phyloP scores from a whole-genome alignment of 2,888 invertebrate species.

The Trissonchulus latispiculum region DNA sequence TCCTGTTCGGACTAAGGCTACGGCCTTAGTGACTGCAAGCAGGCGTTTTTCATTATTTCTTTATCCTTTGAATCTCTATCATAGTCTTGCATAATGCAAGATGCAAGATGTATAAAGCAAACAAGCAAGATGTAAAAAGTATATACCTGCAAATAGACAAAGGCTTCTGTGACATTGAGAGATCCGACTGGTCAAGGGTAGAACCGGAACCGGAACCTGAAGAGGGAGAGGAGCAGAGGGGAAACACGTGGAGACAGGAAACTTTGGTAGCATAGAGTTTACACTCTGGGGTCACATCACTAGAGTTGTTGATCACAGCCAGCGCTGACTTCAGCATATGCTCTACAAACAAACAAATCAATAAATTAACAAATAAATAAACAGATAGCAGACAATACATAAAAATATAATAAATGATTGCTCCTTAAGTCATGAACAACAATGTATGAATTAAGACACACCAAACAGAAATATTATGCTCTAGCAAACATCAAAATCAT shows the following conservation, averaged over 20 bases:
- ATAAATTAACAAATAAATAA: no score
- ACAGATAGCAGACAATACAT: neutral
- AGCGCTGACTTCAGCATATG: conserved; percentile 39
- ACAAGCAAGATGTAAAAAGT: neutral
- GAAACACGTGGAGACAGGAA: conserved; percentile 41
- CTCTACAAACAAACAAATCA: no score
- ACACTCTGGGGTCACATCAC: conserved; percentile 36
- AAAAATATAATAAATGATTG: neutral
- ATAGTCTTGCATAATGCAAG: no score
- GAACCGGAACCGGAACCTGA: conserved; percentile 16
- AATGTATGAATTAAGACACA: neutral
- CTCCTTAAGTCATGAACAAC: neutral
- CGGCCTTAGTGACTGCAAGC: no score
- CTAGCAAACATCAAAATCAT: conserved; percentile 11
- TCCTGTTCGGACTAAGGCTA: no score
- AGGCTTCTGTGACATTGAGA: no score
- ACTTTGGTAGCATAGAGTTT: conserved; percentile 37
- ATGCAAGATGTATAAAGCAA: neutral
- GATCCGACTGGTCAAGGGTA: no score
- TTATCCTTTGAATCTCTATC: no score
- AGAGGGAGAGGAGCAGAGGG: conserved; percentile 30
- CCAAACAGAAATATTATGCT: neutral
- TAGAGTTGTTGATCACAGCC: conserved; percentile 37
- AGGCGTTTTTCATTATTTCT: no score
- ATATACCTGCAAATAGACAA: conserved; percentile 13